Percentiles rank a stretch among this genome's conserved stretches.
These are phyloP conservation scores for Galaxea fascicularis DNA, from an alignment of 92 coral and sea anemone species.

Conservation along the genomic window DNA sequence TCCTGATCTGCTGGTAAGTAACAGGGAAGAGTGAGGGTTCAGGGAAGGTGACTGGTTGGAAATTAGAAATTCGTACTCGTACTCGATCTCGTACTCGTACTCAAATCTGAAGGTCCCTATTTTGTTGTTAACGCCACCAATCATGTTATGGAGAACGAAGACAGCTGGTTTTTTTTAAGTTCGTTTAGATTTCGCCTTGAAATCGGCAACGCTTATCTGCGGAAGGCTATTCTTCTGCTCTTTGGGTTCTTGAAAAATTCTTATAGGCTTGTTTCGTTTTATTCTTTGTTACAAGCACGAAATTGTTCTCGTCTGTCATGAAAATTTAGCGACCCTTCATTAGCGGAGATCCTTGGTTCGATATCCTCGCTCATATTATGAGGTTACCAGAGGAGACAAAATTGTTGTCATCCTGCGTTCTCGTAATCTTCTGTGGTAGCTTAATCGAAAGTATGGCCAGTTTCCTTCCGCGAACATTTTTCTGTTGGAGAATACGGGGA, in stretches of 20 bases:
- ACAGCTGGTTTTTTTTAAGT: slow-evolving; percentile 19
- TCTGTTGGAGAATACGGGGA: background rate
- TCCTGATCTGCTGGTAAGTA: too few relatives aligned
- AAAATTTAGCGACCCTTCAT: slow-evolving; percentile 23
- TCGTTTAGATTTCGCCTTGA: background rate
- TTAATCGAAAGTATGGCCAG: background rate
- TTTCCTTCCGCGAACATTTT: background rate
- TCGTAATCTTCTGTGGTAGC: background rate
- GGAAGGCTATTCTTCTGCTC: background rate
- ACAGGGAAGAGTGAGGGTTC: too few relatives aligned
- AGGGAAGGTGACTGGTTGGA: too few relatives aligned
- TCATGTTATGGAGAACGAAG: background rate
- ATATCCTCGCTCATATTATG: background rate
- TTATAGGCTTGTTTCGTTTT: background rate
- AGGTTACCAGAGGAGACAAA: background rate
- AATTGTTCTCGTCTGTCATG: slow-evolving; percentile 1
- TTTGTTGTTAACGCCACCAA: background rate
- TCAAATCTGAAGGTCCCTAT: too few relatives aligned
- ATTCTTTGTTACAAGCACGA: background rate
- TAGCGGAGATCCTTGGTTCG: background rate
- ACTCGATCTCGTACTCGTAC: too few relatives aligned
- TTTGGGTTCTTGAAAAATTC: background rate
- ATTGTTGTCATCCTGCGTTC: background rate
- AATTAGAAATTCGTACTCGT: too few relatives aligned
- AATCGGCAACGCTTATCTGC: background rate